Base-by-base conservation (phyloP, 1,140 invertebrate genomes). In the Lycorma delicatula region DNA sequence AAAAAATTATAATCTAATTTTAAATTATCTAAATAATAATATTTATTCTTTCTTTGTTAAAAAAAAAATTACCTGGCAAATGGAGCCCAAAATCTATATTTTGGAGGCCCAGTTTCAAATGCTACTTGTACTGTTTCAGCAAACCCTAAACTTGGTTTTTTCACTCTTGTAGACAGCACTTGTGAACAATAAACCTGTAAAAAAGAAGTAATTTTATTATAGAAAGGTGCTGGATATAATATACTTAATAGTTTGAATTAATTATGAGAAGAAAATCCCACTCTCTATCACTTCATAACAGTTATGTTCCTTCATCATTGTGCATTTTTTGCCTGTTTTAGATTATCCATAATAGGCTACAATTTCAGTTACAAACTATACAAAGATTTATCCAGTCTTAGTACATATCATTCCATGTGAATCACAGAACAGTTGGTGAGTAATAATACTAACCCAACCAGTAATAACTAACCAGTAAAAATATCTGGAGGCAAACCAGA, bases 61-160 rank as follows among this genome's bases (percentile, higher is more conserved):
- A 34, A 34, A 34, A n/a, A n/a, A 34, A 9, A 16, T 44, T 3
- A 64, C 63, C 57, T 64, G 2, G 63, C 63, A 41, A 64, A 56
- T 26, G 71, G 65, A 0, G 87, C 80, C 64, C 82, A 79, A 22
- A 72, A 75, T 34, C 82, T 72, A 5, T 86, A 60, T 46, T 69
- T 67, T 1, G 72, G 66, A 0, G 87, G 87, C 1, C 89, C 89
- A 20, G 81, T 81, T 57, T 79, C 75, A 66, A 92, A 91, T 54
- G 84, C 86, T 49, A 84, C 70, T 67, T 85, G 80, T 41, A 90
- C 86, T 0, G 89, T 91, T 58, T 82, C 77, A 0, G 88, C 85
- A 70, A 89, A 93, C 54, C 84, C 84, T 0, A 86, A 78, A 27
- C 75, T 68, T 25, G 72, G 66, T 41, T 70, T 64, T 56, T 75